Evolutionary conservation across 2,797 vertebrate species (phyloP).

Genomic region (Parauchenoglanis ngamensis): DNA sequence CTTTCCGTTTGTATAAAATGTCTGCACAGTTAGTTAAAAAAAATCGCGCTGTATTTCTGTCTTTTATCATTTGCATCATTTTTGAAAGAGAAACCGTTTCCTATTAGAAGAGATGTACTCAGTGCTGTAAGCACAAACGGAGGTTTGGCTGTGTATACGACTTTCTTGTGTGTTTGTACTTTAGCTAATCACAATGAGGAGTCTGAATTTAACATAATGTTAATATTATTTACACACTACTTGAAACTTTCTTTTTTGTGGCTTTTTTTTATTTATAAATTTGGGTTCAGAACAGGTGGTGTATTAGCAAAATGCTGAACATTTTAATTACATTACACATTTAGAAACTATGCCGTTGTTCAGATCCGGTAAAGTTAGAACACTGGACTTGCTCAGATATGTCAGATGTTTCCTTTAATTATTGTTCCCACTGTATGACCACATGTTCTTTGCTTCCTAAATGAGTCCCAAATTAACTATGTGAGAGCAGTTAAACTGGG

Average conservation of each 20-base stretch:
- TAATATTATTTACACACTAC: neutral
- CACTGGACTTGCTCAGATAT: neutral
- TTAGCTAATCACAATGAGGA: neutral
- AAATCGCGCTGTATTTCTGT: neutral
- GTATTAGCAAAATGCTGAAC: slow-evolving; percentile 40
- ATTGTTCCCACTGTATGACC: neutral
- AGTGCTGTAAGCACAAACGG: neutral
- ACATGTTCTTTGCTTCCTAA: slow-evolving; percentile 29
- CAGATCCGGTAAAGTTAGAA: slow-evolving; percentile 6
- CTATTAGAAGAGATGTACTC: neutral
- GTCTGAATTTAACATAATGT: neutral
- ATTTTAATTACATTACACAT: slow-evolving; percentile 50
- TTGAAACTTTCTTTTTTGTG: slow-evolving; percentile 15
- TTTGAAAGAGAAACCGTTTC: neutral
- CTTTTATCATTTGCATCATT: neutral
- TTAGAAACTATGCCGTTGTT: slow-evolving; percentile 35
- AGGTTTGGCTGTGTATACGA: neutral
- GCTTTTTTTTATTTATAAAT: slow-evolving; percentile 41
- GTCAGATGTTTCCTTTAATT: slow-evolving; percentile 29
- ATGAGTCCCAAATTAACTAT: slow-evolving; percentile 38
- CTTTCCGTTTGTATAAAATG: neutral
- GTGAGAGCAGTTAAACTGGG: slow-evolving; percentile 34
- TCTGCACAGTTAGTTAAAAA: neutral
- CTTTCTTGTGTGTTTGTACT: neutral
- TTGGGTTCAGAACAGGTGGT: slow-evolving; percentile 16